Evolutionary conservation across 2,888 invertebrate species (phyloP).

Genomic region (Arrhopalites spinosus): DNA sequence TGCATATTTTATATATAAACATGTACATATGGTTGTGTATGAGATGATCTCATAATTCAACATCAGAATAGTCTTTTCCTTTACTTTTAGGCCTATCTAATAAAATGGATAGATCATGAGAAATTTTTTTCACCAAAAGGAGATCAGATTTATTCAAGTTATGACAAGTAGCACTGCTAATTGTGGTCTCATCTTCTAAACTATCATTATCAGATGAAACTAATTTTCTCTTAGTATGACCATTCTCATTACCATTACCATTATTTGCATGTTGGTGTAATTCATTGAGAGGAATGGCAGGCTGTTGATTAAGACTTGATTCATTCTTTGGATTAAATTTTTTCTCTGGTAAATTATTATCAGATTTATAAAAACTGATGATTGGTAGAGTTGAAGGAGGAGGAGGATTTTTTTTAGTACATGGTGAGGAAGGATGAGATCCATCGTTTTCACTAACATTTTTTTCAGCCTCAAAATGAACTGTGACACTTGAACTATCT

Average conservation of each 20-base stretch:
- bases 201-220: not conserved
- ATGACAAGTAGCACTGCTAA: not conserved
- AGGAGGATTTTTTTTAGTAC: not conserved
- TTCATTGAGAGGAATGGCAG: not conserved
- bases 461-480: not conserved
- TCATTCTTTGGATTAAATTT: not conserved
- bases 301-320: not conserved
- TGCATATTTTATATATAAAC: no score
- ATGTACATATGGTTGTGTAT: not conserved
- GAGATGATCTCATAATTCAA: not conserved
- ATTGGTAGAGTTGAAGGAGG: not conserved
- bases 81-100: not conserved
- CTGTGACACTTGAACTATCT: not conserved
- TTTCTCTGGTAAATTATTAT: not conserved
- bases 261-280: not conserved
- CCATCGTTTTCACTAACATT: constrained; percentile 5
- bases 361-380: constrained; percentile 16
- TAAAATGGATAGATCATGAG: constrained; percentile 32
- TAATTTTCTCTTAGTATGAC: not conserved
- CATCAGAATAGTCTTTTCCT: no score
- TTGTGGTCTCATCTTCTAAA: not conserved
- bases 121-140: constrained; percentile 34
- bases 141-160: constrained; percentile 25
- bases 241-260: not conserved
- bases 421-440: constrained; percentile 12